phyloP scores from a whole-genome alignment of 2,888 invertebrate genomes.

The Tipula confusa region DNA sequence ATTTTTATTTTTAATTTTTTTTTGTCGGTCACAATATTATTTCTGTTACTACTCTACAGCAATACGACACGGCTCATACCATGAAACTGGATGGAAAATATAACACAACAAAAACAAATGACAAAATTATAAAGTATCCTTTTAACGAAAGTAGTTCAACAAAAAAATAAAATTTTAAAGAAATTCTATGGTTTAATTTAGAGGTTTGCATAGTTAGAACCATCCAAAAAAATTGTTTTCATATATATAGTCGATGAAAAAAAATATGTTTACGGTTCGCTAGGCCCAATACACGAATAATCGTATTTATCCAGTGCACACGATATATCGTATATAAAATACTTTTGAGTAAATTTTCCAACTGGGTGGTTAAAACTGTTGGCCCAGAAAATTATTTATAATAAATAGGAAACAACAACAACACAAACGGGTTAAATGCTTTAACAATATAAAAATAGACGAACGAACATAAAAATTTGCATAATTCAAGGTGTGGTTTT shows the following conservation, averaged over 20 bases:
- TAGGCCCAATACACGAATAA: not conserved
- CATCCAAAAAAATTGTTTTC: not conserved
- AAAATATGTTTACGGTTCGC: not conserved
- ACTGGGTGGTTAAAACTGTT: not conserved
- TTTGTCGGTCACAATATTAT: not conserved
- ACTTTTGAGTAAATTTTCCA: not conserved
- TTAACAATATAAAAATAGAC: not conserved
- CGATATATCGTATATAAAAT: not conserved
- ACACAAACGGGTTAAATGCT: not conserved
- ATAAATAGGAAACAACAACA: not conserved
- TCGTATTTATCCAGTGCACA: not conserved
- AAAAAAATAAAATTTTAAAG: not conserved
- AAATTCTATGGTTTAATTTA: not conserved
- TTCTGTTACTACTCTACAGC: not conserved
- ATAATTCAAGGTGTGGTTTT: conserved; percentile 16
- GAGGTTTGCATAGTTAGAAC: not conserved
- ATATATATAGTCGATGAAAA: not conserved
- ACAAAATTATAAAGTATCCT: not conserved
- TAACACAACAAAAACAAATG: not conserved
- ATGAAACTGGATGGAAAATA: not conserved
- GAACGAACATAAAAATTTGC: not conserved
- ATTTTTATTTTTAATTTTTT: no score
- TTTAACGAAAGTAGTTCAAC: not conserved
- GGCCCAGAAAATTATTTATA: not conserved
- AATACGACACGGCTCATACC: not conserved